Evolutionary conservation across 1,140 invertebrate genomes (phyloP).

Genomic region (Drosophila jambulina): DNA sequence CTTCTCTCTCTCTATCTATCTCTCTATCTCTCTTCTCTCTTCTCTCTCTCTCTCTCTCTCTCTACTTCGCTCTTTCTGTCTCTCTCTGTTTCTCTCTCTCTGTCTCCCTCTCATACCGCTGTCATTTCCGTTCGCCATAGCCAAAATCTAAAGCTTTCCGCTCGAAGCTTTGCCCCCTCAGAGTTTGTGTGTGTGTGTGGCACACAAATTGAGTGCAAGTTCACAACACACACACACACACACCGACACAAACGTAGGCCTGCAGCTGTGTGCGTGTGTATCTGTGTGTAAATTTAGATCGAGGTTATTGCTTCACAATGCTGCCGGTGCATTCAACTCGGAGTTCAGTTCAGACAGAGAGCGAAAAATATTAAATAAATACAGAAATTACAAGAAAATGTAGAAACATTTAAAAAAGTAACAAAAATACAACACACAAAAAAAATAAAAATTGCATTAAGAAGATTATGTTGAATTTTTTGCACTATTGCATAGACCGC

Average conservation of each 20-base stretch:
- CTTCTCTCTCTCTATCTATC: background rate
- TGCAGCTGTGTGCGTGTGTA: slow-evolving; percentile 53
- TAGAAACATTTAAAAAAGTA: no score
- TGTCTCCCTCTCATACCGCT: slow-evolving; percentile 5
- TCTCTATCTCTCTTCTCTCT: background rate
- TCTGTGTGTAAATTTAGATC: slow-evolving; percentile 82
- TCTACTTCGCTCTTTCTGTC: background rate
- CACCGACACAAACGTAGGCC: background rate
- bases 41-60: slow-evolving; percentile 1
- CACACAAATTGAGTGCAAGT: slow-evolving; percentile 76
- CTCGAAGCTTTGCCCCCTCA: slow-evolving; percentile 38
- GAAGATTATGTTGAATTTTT: slow-evolving; percentile 75
- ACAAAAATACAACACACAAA: no score
- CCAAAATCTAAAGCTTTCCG: slow-evolving; percentile 36
- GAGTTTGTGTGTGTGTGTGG: slow-evolving; percentile 22
- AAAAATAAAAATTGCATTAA: slow-evolving; percentile 48
- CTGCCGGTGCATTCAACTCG: slow-evolving; percentile 81
- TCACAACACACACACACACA: slow-evolving; percentile 58
- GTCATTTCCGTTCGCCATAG: slow-evolving; percentile 63
- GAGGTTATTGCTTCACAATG: slow-evolving; percentile 83
- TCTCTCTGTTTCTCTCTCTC: slow-evolving; percentile 1
- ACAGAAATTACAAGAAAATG: no score
- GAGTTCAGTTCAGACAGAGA: slow-evolving; percentile 42
- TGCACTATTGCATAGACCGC: slow-evolving; percentile 53
- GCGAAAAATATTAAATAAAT: slow-evolving; percentile 9